Evolutionary conservation across 2,113 vertebrate genomes (phyloP).

Genomic region (Psilopogon haemacephalus): DNA sequence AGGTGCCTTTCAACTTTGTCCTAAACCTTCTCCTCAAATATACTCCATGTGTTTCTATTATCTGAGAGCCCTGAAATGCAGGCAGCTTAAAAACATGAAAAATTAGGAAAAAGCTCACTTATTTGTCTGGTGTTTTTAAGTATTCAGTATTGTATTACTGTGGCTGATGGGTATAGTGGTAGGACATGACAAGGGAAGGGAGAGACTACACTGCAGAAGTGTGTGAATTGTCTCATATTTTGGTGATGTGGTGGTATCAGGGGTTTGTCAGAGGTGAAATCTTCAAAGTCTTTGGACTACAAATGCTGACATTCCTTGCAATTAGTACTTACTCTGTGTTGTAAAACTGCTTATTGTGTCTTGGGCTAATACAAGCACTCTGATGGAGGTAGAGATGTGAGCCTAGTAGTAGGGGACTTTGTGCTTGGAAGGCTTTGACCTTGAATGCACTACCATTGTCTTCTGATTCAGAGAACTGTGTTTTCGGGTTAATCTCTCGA

Average conservation of each 20-base stretch:
- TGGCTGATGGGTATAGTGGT: background rate
- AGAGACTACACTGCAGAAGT: background rate
- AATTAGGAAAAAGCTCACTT: rapidly evolving
- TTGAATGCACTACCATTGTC: background rate
- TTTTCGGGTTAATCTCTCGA: background rate
- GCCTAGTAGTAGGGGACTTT: background rate
- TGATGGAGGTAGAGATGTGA: background rate
- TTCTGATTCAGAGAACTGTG: background rate
- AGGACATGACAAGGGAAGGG: background rate
- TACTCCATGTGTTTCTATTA: background rate
- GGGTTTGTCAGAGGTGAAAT: background rate
- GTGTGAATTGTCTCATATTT: rapidly evolving
- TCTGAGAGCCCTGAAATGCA: background rate
- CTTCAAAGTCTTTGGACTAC: background rate
- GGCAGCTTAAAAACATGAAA: background rate
- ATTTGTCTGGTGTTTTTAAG: background rate
- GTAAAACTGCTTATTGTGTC: rapidly evolving
- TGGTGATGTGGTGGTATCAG: background rate
- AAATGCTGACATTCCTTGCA: background rate
- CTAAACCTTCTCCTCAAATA: background rate
- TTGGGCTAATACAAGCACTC: background rate
- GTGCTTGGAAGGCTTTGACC: background rate
- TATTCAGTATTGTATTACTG: background rate
- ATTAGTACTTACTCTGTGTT: background rate
- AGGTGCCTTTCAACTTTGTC: background rate